A percentile compares a stretch with the other conserved stretches of the same genome.
phyloP scores from a whole-genome alignment of 2,888 invertebrate genomes.

The Epistrophe grossulariae region DNA sequence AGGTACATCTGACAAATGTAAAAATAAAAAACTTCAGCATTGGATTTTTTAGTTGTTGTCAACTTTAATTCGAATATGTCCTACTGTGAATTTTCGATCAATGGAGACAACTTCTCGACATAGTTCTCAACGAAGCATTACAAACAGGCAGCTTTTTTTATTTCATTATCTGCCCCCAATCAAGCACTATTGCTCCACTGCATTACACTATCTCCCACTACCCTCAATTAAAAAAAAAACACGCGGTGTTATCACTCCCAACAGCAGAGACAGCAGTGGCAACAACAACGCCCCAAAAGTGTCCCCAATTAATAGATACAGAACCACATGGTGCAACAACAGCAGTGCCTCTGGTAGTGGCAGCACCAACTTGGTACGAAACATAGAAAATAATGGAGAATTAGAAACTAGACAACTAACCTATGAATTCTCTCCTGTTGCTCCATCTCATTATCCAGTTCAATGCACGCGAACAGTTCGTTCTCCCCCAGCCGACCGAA shows the following conservation, averaged over 20 bases:
- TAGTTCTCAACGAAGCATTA: not conserved
- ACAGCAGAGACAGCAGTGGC: conserved; percentile 19
- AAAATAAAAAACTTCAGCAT: not conserved
- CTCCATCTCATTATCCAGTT: conserved; percentile 91
- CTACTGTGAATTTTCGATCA: conserved; percentile 14
- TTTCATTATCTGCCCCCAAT: conserved; percentile 52
- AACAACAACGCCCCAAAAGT: conserved; percentile 60
- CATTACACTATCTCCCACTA: conserved; percentile 52
- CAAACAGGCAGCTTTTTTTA: conserved; percentile 26
- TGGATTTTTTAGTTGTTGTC: not conserved
- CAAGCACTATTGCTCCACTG: conserved; percentile 40
- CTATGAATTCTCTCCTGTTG: conserved; percentile 96
- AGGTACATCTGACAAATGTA: no score
- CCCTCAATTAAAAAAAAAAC: conserved; percentile 44
- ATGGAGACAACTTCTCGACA: conserved; percentile 2
- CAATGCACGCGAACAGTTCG: conserved; percentile 94
- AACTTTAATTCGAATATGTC: not conserved
- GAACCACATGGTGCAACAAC: conserved; percentile 15
- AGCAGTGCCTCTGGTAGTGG: not conserved
- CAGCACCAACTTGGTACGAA: not conserved
- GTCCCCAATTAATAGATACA: conserved; percentile 50
- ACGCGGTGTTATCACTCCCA: conserved; percentile 51
- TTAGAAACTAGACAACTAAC: conserved; percentile 85
- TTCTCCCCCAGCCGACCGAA: conserved; percentile 97
- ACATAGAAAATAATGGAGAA: conserved; percentile 8